These are phyloP conservation scores for Papilio helenus DNA, from an alignment of 1,140 invertebrate genomes.

Conservation along the genomic window DNA sequence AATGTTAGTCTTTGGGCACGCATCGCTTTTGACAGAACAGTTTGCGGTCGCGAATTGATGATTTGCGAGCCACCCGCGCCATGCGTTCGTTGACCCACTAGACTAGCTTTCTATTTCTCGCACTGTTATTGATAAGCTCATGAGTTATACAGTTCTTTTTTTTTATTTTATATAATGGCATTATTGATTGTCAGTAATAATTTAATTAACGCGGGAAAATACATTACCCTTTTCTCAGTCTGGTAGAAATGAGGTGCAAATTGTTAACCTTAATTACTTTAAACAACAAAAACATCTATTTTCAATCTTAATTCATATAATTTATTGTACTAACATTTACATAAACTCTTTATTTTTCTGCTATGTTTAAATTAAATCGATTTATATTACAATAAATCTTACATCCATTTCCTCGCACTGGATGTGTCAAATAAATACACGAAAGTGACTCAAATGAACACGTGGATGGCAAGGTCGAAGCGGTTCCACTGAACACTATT, in stretches of 20 bases:
- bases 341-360: background rate
- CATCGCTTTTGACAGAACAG: background rate
- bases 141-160: conserved; percentile 16
- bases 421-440: conserved; percentile 32
- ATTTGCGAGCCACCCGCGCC: conserved; percentile 23
- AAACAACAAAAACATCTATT: background rate
- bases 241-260: too few species aligned
- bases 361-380: background rate
- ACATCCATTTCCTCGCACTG: background rate
- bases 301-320: background rate
- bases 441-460: conserved; percentile 48
- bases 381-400: background rate
- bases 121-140: conserved; percentile 31
- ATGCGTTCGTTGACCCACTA: conserved; percentile 53
- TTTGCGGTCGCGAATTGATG: conserved; percentile 40
- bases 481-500: conserved; percentile 15
- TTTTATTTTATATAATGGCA: conserved; percentile 1
- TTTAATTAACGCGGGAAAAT: background rate
- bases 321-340: background rate
- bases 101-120: conserved; percentile 63
- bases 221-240: too few species aligned
- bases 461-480: conserved; percentile 62
- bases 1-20: background rate
- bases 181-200: background rate
- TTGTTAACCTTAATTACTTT: background rate